Percentiles rank a stretch among this genome's conserved stretches.
Evolutionary conservation across 2,113 vertebrate genomes (phyloP).

Genomic region (Alectura lathami): DNA sequence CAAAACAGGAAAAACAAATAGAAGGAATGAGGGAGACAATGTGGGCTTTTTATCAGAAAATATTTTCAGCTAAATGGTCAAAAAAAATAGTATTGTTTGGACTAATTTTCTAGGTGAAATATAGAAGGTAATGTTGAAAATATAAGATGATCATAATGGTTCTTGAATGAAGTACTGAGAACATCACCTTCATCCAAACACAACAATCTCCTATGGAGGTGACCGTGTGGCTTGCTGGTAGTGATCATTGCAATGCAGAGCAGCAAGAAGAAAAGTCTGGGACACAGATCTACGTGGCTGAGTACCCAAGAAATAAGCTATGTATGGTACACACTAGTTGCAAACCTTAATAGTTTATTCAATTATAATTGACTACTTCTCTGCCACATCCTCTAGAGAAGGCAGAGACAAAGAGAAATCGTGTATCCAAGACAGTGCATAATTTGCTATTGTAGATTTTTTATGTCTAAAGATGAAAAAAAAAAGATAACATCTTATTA

Average conservation of each 20-base stretch:
- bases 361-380: background rate
- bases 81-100: too few relatives aligned
- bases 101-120: background rate
- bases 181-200: too few relatives aligned
- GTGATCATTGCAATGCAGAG: background rate
- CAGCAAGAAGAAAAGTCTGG: background rate
- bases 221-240: background rate
- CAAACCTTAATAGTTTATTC: background rate
- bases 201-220: background rate
- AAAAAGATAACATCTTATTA: background rate
- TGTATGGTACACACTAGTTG: background rate
- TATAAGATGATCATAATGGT: accelerated
- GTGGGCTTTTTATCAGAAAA: background rate
- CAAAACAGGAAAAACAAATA: background rate
- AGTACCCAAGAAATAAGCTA: background rate
- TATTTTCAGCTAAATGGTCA: background rate
- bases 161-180: background rate
- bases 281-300: background rate
- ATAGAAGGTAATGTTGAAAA: background rate
- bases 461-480: background rate
- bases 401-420: background rate
- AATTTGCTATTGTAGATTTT: background rate
- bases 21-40: background rate
- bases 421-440: background rate
- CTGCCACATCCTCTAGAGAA: background rate